Evolutionary conservation across 1,140 invertebrate genomes (phyloP), one percentile per base, ranked within the genome.

Genomic region (Hormaphis cornu): DNA sequence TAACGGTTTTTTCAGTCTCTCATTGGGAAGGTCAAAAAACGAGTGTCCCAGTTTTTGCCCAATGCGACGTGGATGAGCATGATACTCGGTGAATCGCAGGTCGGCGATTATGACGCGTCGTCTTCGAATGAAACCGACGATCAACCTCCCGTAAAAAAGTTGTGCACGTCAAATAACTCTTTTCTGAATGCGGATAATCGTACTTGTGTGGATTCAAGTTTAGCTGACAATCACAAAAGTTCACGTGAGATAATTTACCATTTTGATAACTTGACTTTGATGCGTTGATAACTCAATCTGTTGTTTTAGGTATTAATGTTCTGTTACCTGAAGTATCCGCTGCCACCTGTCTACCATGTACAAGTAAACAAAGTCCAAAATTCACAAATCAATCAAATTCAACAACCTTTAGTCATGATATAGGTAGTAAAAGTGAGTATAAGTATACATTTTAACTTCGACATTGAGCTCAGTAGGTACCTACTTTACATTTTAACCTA

Each of bases 61-160:
- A 71, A 73, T 37, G 33, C 54, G n/a, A 53, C 73, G 24, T 74
- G 72, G 73, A 53, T 74, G 18, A 73, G 69, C 33, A 54, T 50
- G 35, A 69, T 73, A 63, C 48, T 73, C 18, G 20, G 28, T 7
- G 61, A 66, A n/a, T 3, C 61, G 12, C 44, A 30, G 7, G 18
- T 44, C 2, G 18, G n/a, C 12, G 28, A 66, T 46, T n/a, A n/a
- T 24, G 44, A 50, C 18, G 28, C 42, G 7, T 18, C 42, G 5
- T 28, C 44, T n/a, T n/a, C 10, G 14, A 40, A 14, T 3, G 44
- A 66, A 35, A 48, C 14, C 3, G 18, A 66, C 6, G 61, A 66
- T 30, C 61, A 66, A 35, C 61, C 61, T 20, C 61, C 61, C n/a
- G 44, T 66, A 1, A 66, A 66, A 50, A 66, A 66, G 50, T 20